Conservation (phyloP, 2,113 vertebrate species). For the Camarhynchus parvulus region DNA sequence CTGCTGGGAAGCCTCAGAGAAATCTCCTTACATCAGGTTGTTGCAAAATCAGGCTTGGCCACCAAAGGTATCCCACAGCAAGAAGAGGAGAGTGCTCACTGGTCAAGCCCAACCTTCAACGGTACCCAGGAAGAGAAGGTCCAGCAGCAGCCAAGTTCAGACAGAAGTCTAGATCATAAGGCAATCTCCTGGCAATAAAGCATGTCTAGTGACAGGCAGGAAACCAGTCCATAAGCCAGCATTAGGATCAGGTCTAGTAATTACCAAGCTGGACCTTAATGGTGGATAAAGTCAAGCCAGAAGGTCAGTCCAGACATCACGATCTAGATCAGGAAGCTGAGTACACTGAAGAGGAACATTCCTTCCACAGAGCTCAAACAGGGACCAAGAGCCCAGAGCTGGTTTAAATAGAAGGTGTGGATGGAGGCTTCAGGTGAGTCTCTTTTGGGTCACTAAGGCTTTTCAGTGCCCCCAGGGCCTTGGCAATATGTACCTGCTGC, state of each 20-base stretch:
- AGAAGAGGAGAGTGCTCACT: neutral
- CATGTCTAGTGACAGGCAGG: neutral
- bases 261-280: fast-evolving
- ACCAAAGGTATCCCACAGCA: neutral
- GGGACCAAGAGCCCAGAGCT: fast-evolving
- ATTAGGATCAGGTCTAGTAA: neutral
- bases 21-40: fast-evolving
- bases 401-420: neutral
- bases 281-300: fast-evolving
- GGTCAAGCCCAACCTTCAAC: neutral
- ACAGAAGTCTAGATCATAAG: neutral
- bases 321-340: fast-evolving
- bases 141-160: neutral
- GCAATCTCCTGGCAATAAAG: neutral
- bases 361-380: fast-evolving
- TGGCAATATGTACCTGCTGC: fast-evolving
- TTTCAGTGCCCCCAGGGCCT: neutral
- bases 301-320: fast-evolving
- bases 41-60: neutral
- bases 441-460: neutral
- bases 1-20: neutral
- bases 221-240: neutral
- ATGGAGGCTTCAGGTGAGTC: neutral
- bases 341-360: fast-evolving
- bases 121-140: neutral